Percentiles rank a stretch among this genome's conserved stretches.
Evolutionary conservation across 2,797 vertebrate species (phyloP).

Genomic region (Ptychadena robeensis): DNA sequence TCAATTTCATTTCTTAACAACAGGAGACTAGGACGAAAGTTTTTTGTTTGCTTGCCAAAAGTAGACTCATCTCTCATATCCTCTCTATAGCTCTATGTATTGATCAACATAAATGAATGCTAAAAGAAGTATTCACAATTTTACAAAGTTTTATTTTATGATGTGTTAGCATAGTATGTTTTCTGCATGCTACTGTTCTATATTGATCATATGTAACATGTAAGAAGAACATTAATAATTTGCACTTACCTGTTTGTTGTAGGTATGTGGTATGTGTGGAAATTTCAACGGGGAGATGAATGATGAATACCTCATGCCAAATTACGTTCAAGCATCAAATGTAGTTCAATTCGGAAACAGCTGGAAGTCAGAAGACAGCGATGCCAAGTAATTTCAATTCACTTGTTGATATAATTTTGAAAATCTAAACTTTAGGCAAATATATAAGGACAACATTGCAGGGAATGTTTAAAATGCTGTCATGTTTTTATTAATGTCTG

Average conservation of each 20-base stretch:
- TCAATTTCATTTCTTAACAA: too few species aligned
- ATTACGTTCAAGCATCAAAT: conserved; percentile 58
- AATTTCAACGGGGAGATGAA: conserved; percentile 68
- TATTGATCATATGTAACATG: background rate
- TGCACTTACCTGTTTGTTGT: background rate
- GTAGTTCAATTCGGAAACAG: conserved; percentile 72
- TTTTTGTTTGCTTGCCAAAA: too few species aligned
- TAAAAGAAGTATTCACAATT: background rate
- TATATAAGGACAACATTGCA: background rate
- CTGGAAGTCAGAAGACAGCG: conserved; percentile 69
- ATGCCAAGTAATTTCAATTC: conserved; percentile 49
- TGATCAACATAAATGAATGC: too few species aligned
- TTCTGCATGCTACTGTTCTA: background rate
- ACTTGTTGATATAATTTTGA: background rate
- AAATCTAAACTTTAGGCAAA: background rate
- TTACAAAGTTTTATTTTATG: background rate
- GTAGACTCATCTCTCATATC: too few species aligned
- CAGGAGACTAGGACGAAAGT: background rate
- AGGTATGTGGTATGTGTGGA: conserved; percentile 75
- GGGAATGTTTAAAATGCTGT: background rate
- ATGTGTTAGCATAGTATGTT: background rate
- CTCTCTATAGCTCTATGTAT: too few species aligned
- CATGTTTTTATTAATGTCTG: background rate
- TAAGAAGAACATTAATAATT: background rate
- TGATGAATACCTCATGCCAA: conserved; percentile 70